Conservation (phyloP, 2,113 vertebrate genomes). For the Vombatus ursinus region DNA sequence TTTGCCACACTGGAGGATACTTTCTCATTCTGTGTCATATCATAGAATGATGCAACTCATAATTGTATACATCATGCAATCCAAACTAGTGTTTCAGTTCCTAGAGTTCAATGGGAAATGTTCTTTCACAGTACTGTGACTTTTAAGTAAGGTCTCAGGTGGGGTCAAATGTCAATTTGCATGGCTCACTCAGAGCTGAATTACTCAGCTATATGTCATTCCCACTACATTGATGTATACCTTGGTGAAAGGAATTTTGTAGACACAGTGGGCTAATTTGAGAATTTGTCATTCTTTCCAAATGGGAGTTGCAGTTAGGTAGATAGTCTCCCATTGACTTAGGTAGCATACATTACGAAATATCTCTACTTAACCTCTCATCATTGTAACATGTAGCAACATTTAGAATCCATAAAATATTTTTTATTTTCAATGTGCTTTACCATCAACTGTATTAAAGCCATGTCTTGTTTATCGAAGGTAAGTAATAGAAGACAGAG, state of each 20-base stretch:
- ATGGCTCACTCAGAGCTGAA: neutral
- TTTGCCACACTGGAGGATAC: neutral
- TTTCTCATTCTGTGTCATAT: neutral
- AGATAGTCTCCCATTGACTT: neutral
- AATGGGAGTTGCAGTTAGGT: neutral
- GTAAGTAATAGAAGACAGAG: neutral
- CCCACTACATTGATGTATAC: neutral
- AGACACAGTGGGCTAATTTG: neutral
- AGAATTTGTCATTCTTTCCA: neutral
- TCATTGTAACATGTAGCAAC: neutral
- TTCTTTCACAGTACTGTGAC: neutral
- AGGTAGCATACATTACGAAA: neutral
- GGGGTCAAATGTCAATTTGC: neutral
- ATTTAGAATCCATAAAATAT: neutral
- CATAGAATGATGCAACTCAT: neutral
- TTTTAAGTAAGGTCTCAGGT: neutral
- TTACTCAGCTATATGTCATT: neutral
- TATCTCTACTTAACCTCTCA: no score
- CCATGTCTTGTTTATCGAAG: neutral
- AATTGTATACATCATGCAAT: neutral
- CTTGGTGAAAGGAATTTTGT: neutral
- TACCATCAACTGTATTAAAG: neutral
- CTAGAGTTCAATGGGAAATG: neutral
- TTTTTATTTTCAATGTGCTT: neutral
- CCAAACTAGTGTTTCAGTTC: neutral